Base-by-base conservation (phyloP, 1,140 invertebrate genomes). In the Drosophila pandora region DNA sequence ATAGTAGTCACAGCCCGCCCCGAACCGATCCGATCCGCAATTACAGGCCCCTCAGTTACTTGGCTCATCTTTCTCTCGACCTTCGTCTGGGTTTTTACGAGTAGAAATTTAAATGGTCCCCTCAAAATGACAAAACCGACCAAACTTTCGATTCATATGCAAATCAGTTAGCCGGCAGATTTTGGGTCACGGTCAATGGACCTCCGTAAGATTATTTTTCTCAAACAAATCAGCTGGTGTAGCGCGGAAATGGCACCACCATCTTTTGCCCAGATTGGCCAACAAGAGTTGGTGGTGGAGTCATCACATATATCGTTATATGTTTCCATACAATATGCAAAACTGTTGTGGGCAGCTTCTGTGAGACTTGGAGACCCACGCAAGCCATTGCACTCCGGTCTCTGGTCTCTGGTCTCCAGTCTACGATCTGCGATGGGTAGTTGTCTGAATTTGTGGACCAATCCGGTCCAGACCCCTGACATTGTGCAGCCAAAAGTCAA, bases 181-280 rank as follows among this genome's bases (percentile, higher is more conserved):
- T 81, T 88, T 89, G 69, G 79, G 83, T 88, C 83, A 88, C 80
- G 83, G 83, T 83, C 83, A 88, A 88, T 79, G 76, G 84, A 88
- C 79, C 83, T 73, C 58, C 54, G 54, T 52, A 67, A 78, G 53
- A 64, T 37, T 17, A 17, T 10, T 37, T 37, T 37, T n/a, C 12
- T n/a, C 54, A 13, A 59, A 43, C 64, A 61, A 56, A 78, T 50
- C 52, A 75, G 53, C 59, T 56, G 59, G 13, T 50, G 13, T 34
- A 41, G 50, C 70, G 73, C 79, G 77, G 59, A 69, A 71, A 80
- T 80, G 72, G 49, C 61, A 79, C 41, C 70, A 79, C 37, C 70
- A 69, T 57, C 59, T 70, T 49, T 52, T 43, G 10, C 37, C 12
- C 4, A 21, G 60, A 76, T 76, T 75, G 32, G 70, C 58, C 50